Base-by-base conservation (phyloP, 1,140 invertebrate genomes). In the Scaptomyza montana region DNA sequence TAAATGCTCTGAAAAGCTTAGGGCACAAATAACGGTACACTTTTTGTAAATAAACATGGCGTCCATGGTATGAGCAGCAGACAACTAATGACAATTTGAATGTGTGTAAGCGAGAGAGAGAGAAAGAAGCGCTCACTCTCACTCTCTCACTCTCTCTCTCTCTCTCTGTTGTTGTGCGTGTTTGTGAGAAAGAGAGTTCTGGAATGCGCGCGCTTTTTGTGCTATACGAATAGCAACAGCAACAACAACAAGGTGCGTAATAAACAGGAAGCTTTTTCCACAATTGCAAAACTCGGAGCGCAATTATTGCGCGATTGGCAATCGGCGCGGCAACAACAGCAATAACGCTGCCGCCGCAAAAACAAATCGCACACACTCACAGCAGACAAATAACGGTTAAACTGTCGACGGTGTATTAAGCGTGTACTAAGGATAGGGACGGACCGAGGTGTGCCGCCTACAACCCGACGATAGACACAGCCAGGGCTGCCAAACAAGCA, bases 21-120 rank as follows among this genome's bases (percentile, higher is more conserved):
- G 33, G 43, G 9, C 49, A 16, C 36, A 50, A 80, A 80, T 78
- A 86, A 73, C 74, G 77, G 64, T 75, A 75, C 80, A 80, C 78
- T 86, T 86, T 86, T 86, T 86, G 81, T 86, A 86, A 86, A 86
- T 86, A 86, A 86, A 86, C 81, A 86, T 86, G 81, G 81, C 81
- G 46, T 71, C 78, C 74, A 78, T 71, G 81, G 81, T 72, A 68
- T 85, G 81, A 72, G 80, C 36, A n/a, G 33, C 39, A 28, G 7
- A 16, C 45, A 50, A 49, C 51, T 43, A 57, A 47, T 16, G 39
- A 57, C 30, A 36, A 57, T 39, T 46, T 33, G 10, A 10, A 6
- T 33, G 41, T 56, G 45, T 64, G 41, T 51, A n/a, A 56, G 49
- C 43, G 19, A 51, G 25, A 43, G 56, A 46, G 67, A 64, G 33